phyloP scores from a whole-genome alignment of 2,888 invertebrate genomes.

The Rhagonycha lutea region DNA sequence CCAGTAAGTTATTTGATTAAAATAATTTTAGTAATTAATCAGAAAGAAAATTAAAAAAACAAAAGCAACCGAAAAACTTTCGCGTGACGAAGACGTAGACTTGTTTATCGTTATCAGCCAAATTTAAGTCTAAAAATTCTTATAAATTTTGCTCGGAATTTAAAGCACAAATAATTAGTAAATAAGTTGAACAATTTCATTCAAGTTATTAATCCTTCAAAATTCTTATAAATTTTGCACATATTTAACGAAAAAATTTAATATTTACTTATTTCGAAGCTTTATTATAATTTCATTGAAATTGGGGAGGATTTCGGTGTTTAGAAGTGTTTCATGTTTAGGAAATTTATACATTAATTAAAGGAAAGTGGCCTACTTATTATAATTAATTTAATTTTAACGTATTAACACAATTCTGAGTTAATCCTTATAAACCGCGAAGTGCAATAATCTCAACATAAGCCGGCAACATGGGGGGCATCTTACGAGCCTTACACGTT shows the following conservation, averaged over 20 bases:
- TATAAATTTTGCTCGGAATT: background rate
- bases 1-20: background rate
- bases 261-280: background rate
- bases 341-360: background rate
- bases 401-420: background rate
- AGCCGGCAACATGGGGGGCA: background rate
- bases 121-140: background rate
- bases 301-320: background rate
- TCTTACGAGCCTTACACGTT: background rate
- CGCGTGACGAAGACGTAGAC: background rate
- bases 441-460: background rate
- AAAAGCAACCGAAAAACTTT: background rate
- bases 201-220: background rate
- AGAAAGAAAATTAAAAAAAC: no score
- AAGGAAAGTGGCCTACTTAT: background rate
- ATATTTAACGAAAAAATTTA: background rate
- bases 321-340: background rate
- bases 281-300: background rate
- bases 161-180: background rate
- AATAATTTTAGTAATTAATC: background rate
- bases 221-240: background rate
- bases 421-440: background rate
- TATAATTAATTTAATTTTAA: background rate
- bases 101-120: background rate
- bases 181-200: background rate